Percentiles rank a stretch among this genome's conserved stretches.
Evolutionary conservation across 2,888 invertebrate species (phyloP).

Genomic region (Smittia sp.): DNA sequence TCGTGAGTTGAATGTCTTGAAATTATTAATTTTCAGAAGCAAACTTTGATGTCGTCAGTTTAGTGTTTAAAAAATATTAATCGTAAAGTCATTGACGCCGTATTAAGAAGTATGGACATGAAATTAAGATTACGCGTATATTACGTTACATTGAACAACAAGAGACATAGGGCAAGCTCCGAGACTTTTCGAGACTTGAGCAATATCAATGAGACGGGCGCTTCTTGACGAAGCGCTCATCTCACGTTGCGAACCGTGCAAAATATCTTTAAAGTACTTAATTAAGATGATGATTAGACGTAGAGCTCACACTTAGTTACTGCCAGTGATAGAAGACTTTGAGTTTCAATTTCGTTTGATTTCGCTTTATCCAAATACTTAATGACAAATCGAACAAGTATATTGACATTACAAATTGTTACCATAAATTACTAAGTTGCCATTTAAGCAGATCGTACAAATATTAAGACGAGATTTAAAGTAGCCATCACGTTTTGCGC

Average conservation of each 20-base stretch:
- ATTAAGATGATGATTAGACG: not conserved
- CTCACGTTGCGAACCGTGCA: no score
- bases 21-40: not conserved
- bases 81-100: not conserved
- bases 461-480: constrained; percentile 30
- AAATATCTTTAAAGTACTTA: not conserved
- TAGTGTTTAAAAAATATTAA: not conserved
- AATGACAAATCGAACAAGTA: not conserved
- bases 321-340: constrained; percentile 40
- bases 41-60: constrained; percentile 6
- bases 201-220: no score
- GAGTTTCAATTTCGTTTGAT: not conserved
- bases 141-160: not conserved
- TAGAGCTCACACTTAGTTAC: not conserved
- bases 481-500: constrained; percentile 20
- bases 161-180: no score
- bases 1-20: not conserved
- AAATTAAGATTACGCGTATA: not conserved
- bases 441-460: constrained; percentile 37
- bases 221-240: no score
- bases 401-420: constrained; percentile 24
- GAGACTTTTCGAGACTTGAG: no score
- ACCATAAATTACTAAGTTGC: constrained; percentile 34
- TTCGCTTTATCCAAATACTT: not conserved
- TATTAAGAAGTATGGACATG: not conserved